Evolutionary conservation across 1,140 invertebrate genomes (phyloP).

Genomic region (Batillaria attramentaria): DNA sequence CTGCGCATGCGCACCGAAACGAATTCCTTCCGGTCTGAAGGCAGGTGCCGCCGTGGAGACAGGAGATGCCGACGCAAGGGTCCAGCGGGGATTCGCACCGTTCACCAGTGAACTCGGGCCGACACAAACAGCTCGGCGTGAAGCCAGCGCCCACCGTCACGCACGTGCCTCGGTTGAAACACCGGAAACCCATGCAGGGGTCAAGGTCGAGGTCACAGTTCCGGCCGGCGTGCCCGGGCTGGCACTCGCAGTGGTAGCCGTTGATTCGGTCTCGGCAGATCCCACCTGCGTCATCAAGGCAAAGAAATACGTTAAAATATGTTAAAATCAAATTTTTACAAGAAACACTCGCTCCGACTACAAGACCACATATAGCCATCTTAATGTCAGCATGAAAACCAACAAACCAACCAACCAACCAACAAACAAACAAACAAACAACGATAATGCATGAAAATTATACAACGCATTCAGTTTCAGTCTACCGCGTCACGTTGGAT

Average conservation of each 20-base stretch:
- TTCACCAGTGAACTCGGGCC: constrained; percentile 46
- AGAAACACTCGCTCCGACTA: too few relatives aligned
- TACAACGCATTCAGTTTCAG: too few relatives aligned
- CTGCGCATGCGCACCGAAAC: constrained; percentile 40
- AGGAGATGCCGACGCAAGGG: constrained; percentile 44
- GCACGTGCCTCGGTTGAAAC: constrained; percentile 50
- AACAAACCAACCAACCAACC: too few relatives aligned
- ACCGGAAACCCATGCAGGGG: constrained; percentile 44
- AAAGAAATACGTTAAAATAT: too few relatives aligned
- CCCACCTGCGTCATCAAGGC: constrained; percentile 45
- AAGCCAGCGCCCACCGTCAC: constrained; percentile 17
- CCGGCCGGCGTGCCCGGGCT: constrained; percentile 41
- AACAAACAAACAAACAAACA: too few relatives aligned
- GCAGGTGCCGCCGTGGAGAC: constrained; percentile 48
- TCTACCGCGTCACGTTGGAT: too few relatives aligned
- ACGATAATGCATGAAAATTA: too few relatives aligned
- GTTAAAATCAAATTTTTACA: too few relatives aligned
- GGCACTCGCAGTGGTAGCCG: constrained; percentile 51
- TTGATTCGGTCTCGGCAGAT: constrained; percentile 46
- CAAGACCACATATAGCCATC: too few relatives aligned
- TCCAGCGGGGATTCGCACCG: constrained; percentile 49
- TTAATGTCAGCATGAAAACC: too few relatives aligned
- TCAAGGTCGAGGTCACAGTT: constrained; percentile 49
- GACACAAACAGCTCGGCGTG: constrained; percentile 45
- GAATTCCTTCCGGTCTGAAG: constrained; percentile 23